Conservation (phyloP, 2,888 invertebrate species). For the Syrista parreyssii region DNA sequence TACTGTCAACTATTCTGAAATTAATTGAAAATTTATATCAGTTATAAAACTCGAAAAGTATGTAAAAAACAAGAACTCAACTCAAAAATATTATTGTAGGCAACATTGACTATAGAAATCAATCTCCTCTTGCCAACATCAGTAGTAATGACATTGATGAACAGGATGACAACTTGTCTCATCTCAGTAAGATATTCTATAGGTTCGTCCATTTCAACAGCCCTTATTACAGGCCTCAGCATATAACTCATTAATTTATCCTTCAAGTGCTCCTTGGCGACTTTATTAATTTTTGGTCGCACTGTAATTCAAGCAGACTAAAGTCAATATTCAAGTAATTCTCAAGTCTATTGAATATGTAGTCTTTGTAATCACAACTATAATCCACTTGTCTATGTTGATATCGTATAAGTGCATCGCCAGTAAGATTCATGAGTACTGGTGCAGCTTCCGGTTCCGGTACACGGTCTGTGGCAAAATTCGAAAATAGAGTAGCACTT, state of each 20-base stretch:
- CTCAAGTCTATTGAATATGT: neutral
- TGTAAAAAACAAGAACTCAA: neutral
- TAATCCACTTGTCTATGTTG: slow-evolving; percentile 43
- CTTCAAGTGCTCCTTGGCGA: slow-evolving; percentile 63
- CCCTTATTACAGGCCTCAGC: slow-evolving; percentile 71
- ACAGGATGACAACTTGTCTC: slow-evolving; percentile 77
- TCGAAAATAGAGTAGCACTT: slow-evolving; percentile 8
- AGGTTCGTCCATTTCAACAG: slow-evolving; percentile 75
- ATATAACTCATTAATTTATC: slow-evolving; percentile 70
- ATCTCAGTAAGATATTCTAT: slow-evolving; percentile 80
- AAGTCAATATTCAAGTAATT: neutral
- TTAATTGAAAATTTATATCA: neutral
- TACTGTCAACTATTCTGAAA: slow-evolving; percentile 66
- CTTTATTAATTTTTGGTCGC: slow-evolving; percentile 67
- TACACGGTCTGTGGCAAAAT: slow-evolving; percentile 14
- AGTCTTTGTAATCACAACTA: slow-evolving; percentile 33
- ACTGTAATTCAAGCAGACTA: slow-evolving; percentile 54
- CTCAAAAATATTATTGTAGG: slow-evolving; percentile 68
- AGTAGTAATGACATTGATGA: slow-evolving; percentile 72
- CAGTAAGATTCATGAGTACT: slow-evolving; percentile 18
- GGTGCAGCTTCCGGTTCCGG: slow-evolving; percentile 18
- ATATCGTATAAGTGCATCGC: slow-evolving; percentile 10
- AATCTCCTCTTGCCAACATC: slow-evolving; percentile 64
- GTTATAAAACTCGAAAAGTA: neutral
- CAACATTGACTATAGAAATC: slow-evolving; percentile 68